Percentiles rank a stretch among this genome's conserved stretches.
These are phyloP conservation scores for Rhinoptilus africanus DNA, from an alignment of 2,113 vertebrate species.

Conservation along the genomic window DNA sequence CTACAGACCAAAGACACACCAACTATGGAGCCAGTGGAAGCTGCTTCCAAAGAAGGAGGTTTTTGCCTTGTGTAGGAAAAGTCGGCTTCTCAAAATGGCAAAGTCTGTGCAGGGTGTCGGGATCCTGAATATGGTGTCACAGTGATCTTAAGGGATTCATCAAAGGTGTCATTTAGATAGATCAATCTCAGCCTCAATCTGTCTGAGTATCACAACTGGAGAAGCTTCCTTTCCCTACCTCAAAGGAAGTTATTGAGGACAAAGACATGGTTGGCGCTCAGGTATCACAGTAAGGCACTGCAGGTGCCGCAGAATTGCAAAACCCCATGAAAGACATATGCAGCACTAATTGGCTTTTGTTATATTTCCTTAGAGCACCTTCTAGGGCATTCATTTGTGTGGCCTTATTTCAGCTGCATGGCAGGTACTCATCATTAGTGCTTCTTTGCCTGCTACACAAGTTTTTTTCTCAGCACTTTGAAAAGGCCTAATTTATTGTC, in stretches of 20 bases:
- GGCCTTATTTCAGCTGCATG: neutral
- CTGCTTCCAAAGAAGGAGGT: neutral
- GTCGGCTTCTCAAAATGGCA: accelerated
- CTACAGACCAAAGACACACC: neutral
- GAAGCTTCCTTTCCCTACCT: neutral
- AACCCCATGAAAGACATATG: neutral
- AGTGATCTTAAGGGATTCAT: neutral
- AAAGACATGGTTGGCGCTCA: neutral
- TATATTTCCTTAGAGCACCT: neutral
- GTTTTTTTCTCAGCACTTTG: neutral
- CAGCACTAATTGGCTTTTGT: neutral
- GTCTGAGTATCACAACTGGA: neutral
- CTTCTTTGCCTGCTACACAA: neutral
- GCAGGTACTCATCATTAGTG: neutral
- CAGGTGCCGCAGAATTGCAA: neutral
- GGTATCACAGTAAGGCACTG: neutral
- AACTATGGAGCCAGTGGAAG: neutral
- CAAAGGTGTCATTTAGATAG: neutral
- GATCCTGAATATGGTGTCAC: neutral
- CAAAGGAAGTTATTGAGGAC: neutral
- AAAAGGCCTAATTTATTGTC: neutral
- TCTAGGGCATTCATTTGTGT: neutral
- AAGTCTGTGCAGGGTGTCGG: neutral
- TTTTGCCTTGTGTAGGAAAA: neutral
- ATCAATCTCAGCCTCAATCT: neutral